Percentiles rank a stretch among this genome's conserved stretches.
Evolutionary conservation across 2,888 invertebrate species (phyloP).

Genomic region (Spodoptera littoralis): DNA sequence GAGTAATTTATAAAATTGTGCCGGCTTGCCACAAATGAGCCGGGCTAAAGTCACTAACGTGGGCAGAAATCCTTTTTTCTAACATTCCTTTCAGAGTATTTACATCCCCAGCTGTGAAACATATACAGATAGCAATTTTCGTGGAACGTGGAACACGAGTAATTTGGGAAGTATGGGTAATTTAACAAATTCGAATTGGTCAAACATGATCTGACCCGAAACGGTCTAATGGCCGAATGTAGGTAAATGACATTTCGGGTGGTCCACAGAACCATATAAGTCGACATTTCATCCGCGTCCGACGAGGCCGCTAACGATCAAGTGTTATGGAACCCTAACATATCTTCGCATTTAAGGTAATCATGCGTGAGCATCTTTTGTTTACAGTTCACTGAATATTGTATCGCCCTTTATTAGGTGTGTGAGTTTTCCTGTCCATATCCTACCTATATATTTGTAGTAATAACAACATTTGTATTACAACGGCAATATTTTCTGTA

Average conservation of each 20-base stretch:
- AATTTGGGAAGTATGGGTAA: conserved; percentile 25
- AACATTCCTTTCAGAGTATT: conserved; percentile 20
- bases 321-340: conserved; percentile 33
- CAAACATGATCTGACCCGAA: conserved; percentile 28
- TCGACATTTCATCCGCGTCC: conserved; percentile 28
- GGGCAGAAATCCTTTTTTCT: conserved; percentile 40
- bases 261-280: conserved; percentile 17
- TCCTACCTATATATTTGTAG: conserved; percentile 21
- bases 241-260: conserved; percentile 38
- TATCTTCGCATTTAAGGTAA: conserved; percentile 43
- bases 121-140: conserved; percentile 21
- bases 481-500: conserved; percentile 17
- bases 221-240: conserved; percentile 42
- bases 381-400: conserved; percentile 56
- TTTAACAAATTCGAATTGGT: conserved; percentile 38
- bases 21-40: conserved; percentile 37
- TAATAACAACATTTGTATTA: conserved; percentile 22
- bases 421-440: conserved; percentile 39
- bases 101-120: conserved; percentile 22
- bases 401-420: conserved; percentile 54
- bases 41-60: conserved; percentile 22
- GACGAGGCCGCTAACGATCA: conserved; percentile 35
- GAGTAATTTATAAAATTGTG: conserved; percentile 54
- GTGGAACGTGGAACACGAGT: neutral
- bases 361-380: conserved; percentile 57